Evolutionary conservation across 2,113 vertebrate species (phyloP).

Genomic region (Hemichromis elongatus): DNA sequence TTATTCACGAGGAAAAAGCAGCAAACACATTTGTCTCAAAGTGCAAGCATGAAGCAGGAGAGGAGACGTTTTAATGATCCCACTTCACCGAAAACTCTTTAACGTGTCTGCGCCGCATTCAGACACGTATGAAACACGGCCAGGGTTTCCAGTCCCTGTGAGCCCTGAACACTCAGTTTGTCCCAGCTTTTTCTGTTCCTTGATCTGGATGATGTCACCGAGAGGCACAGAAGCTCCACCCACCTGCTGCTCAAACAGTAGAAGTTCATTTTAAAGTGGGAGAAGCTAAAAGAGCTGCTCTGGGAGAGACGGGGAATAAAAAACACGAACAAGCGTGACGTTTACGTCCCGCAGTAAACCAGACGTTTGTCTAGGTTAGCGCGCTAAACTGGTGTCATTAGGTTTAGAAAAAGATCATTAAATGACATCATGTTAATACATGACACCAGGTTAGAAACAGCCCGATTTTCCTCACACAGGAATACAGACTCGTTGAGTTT

Average conservation of each 20-base stretch:
- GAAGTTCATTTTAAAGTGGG: not conserved
- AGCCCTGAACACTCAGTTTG: not conserved
- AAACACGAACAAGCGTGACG: not conserved
- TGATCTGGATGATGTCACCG: not conserved
- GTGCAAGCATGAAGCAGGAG: not conserved
- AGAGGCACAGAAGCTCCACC: not conserved
- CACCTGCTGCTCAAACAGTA: not conserved
- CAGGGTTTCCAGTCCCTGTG: not conserved
- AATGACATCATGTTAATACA: not conserved
- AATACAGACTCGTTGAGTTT: not conserved
- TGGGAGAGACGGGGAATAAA: not conserved
- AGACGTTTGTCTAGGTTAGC: not conserved
- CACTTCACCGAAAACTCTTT: not conserved
- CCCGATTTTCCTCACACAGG: not conserved
- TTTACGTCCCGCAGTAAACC: not conserved
- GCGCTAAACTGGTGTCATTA: not conserved
- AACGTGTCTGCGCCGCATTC: not conserved
- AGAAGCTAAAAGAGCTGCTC: not conserved
- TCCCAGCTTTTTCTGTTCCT: not conserved
- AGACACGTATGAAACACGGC: not conserved
- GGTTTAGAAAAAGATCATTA: not conserved
- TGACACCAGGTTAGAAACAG: not conserved
- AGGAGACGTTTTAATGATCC: not conserved
- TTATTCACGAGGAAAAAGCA: constrained; percentile 10
- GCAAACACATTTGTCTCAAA: constrained; percentile 1